Evolutionary conservation across 2,888 invertebrate genomes (phyloP).

Genomic region (Frankliniella fusca): DNA sequence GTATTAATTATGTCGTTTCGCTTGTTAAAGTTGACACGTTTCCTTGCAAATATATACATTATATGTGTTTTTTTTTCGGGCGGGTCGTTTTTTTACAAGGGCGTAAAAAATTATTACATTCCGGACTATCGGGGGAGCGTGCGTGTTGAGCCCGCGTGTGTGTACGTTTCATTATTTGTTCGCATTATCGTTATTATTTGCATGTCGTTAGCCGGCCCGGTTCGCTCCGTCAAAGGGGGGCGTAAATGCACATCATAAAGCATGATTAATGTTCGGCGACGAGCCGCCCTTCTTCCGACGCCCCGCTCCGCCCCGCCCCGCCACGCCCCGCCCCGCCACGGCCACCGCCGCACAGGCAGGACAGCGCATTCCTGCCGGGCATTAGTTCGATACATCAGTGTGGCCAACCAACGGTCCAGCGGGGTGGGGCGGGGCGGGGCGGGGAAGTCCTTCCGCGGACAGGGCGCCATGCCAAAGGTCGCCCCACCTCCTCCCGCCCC

Average conservation of each 20-base stretch:
- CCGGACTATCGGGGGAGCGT: too few species aligned
- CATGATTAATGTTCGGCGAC: slow-evolving; percentile 11
- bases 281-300: background rate
- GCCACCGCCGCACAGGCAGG: background rate
- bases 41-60: too few species aligned
- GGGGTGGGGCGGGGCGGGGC: background rate
- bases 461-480: background rate
- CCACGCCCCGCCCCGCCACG: background rate
- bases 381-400: slow-evolving; percentile 18
- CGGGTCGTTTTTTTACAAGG: too few species aligned
- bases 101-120: too few species aligned
- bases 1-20: too few species aligned
- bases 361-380: background rate
- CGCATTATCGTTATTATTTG: background rate
- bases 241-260: slow-evolving; percentile 18
- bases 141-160: too few species aligned
- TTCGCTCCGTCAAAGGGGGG: background rate
- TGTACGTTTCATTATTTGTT: too few species aligned
- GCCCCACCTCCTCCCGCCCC: background rate
- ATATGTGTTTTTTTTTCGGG: too few species aligned
- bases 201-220: background rate
- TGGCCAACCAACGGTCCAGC: background rate
- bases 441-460: background rate
- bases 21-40: too few species aligned
- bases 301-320: too few species aligned